Percentiles rank a stretch among this genome's conserved stretches.
These are phyloP conservation scores for Agriotes lineatus DNA, from an alignment of 2,888 invertebrate genomes.

Conservation along the genomic window DNA sequence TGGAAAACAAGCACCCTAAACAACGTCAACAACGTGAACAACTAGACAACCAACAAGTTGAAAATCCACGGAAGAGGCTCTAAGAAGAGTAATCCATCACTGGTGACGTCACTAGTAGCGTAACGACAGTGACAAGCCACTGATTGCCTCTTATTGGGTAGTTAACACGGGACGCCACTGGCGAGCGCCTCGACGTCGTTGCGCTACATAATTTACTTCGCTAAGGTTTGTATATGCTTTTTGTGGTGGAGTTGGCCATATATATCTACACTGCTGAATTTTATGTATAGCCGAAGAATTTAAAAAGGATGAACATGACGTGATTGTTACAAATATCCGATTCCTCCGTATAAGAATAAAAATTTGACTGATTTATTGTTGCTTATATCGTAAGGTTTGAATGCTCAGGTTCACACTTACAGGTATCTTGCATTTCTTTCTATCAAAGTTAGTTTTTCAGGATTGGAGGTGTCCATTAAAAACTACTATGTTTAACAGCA, in stretches of 20 bases:
- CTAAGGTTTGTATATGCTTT: slow-evolving; percentile 30
- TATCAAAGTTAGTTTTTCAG: no score
- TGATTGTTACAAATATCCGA: no score
- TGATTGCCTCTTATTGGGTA: slow-evolving; percentile 70
- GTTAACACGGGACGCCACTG: slow-evolving; percentile 63
- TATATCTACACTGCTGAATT: background rate
- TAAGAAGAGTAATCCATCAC: slow-evolving; percentile 65
- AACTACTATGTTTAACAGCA: no score
- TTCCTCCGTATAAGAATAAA: no score
- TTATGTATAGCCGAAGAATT: no score
- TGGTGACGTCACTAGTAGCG: slow-evolving; percentile 62
- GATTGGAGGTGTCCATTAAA: no score
- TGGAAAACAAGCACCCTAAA: slow-evolving; percentile 46
- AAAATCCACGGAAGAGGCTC: slow-evolving; percentile 59
- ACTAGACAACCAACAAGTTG: slow-evolving; percentile 63
- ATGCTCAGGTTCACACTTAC: no score
- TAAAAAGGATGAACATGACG: no score
- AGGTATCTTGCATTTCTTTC: no score
- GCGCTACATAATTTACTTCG: slow-evolving; percentile 39
- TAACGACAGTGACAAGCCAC: slow-evolving; percentile 67
- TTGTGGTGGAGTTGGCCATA: slow-evolving; percentile 7
- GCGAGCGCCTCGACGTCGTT: slow-evolving; percentile 46
- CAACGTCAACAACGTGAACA: slow-evolving; percentile 53
- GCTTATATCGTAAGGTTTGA: no score
- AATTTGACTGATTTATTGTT: no score